These are phyloP conservation scores for Podocnemis expansa DNA, from an alignment of 2,113 vertebrate genomes.

Conservation along the genomic window DNA sequence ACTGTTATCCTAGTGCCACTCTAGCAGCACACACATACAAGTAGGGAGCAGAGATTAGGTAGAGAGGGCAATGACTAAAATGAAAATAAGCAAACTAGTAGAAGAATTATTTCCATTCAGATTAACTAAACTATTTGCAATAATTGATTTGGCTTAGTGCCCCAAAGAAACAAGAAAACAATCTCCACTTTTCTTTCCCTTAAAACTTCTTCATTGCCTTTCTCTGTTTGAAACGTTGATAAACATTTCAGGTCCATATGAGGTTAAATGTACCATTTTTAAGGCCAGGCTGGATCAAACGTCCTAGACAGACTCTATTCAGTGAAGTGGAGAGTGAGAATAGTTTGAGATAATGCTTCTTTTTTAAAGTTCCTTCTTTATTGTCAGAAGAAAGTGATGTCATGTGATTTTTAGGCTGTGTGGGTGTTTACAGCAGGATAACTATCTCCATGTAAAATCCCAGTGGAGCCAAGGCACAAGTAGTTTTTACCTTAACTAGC, in stretches of 20 bases:
- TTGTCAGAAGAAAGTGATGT: background rate
- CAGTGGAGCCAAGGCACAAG: background rate
- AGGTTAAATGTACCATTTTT: background rate
- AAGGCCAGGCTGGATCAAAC: background rate
- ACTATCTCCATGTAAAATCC: background rate
- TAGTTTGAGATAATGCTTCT: background rate
- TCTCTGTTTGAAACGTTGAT: background rate
- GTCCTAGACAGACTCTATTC: background rate
- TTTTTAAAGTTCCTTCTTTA: background rate
- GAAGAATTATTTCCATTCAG: background rate
- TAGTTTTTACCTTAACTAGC: background rate
- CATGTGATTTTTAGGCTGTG: background rate
- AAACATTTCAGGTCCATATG: background rate
- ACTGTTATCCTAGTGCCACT: background rate
- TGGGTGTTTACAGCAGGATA: background rate
- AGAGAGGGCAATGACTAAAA: background rate
- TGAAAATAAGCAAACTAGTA: background rate
- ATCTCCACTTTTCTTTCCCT: background rate
- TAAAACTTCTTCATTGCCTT: background rate
- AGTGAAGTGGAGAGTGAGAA: background rate
- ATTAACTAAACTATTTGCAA: fast-evolving
- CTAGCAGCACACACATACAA: background rate
- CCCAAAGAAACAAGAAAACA: background rate
- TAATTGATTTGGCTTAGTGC: background rate
- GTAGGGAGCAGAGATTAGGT: background rate